Evolutionary conservation across 2,113 vertebrate species (phyloP).

Genomic region (Pygoscelis adeliae): DNA sequence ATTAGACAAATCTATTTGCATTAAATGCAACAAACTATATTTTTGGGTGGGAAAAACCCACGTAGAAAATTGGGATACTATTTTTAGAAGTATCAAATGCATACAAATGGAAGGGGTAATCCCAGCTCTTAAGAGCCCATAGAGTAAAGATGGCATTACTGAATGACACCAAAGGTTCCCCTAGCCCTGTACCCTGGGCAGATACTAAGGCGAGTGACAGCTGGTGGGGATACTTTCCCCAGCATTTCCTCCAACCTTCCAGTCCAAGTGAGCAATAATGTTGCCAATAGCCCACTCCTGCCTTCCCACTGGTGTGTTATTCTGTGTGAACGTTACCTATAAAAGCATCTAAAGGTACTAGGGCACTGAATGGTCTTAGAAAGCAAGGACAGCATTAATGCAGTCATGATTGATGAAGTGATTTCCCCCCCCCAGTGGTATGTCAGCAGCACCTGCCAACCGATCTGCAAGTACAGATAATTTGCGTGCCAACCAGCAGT

Average conservation of each 20-base stretch:
- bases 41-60: background rate
- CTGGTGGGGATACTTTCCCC: background rate
- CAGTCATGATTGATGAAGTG: background rate
- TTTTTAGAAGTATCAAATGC: background rate
- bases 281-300: background rate
- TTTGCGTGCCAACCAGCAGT: background rate
- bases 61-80: background rate
- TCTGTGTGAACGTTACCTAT: background rate
- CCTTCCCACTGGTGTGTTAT: background rate
- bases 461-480: background rate
- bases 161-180: background rate
- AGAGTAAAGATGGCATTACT: background rate
- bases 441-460: background rate
- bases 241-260: background rate
- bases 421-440: accelerated
- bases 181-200: background rate
- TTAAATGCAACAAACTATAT: background rate
- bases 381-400: background rate
- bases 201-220: background rate
- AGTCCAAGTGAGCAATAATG: background rate
- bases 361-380: background rate
- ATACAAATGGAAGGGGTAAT: background rate
- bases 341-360: background rate
- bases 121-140: background rate
- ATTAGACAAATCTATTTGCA: background rate